Percentiles rank a stretch among this genome's conserved stretches.
These are phyloP conservation scores for Neoarius graeffei DNA, from an alignment of 2,113 vertebrate genomes.

Conservation along the genomic window DNA sequence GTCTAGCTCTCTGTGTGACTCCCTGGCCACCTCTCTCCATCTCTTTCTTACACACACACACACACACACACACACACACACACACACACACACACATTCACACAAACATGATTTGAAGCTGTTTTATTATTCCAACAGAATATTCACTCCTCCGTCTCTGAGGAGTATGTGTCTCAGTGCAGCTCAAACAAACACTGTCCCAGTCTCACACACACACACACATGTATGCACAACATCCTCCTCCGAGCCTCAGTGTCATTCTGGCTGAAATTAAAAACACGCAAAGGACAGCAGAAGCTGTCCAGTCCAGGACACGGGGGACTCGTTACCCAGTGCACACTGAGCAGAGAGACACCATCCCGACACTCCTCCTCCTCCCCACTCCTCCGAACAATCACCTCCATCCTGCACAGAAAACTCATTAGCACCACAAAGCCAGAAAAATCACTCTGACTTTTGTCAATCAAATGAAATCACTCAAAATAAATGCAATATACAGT, in stretches of 20 bases:
- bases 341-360: neutral
- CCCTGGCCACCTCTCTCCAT: neutral
- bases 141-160: neutral
- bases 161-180: conserved; percentile 10
- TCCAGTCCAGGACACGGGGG: conserved; percentile 18
- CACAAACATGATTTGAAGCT: neutral
- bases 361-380: neutral
- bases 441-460: neutral
- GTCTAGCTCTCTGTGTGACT: neutral
- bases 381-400: conserved; percentile 7
- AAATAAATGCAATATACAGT: neutral
- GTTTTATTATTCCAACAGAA: conserved; percentile 20
- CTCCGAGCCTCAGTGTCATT: conserved; percentile 35
- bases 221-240: conserved; percentile 31
- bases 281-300: conserved; percentile 23
- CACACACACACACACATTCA: neutral
- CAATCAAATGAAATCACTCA: neutral
- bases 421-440: neutral
- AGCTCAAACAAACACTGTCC: conserved; percentile 31
- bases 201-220: conserved; percentile 28
- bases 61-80: neutral
- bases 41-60: neutral
- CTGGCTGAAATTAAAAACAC: conserved; percentile 42
- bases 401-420: neutral
- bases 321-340: conserved; percentile 23